Evolutionary conservation across 1,140 invertebrate species (phyloP), one percentile per base, ranked within the genome.

Genomic region (Drosophila nasuta): DNA sequence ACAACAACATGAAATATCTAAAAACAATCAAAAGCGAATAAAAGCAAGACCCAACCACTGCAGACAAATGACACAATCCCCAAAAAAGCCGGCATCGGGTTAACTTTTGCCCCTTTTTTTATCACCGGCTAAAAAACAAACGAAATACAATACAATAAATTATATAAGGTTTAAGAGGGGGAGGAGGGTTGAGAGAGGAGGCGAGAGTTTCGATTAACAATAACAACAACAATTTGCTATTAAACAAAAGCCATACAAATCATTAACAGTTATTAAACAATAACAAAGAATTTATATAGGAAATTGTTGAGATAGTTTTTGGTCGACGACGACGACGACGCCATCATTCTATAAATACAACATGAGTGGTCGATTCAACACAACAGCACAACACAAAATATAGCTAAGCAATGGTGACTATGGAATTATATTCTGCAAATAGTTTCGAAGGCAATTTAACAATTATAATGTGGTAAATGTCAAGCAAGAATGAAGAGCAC

Each of bases 251-350:
- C 76, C 45, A 79, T 71, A 79, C 57, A 79, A 76, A 76, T 88
- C 74, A 75, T 83, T 77, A 87, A 77, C 72, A 82, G 76, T 82
- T 87, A 88, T 87, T 88, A 87, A 88, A 88, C 83, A 83, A 82
- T 79, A 80, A 70, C 62, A 60, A 15, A 70, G 54, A 76, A 68
- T 68, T 70, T 87, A 60, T 73, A 71, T 49, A 70, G 64, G 41
- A 79, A 87, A 77, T 68, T 43, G 28, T 13, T 33, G 41, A 64
- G 75, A 87, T 82, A 81, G 56, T 48, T 74, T 51, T 74, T 51
- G 15, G 28, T 20, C 3, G 48, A 41, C 51, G 45, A 5, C 6
- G 33, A 73, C 68, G 60, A 64, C 82, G 83, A 88, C 82, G 76
- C 72, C 76, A 88, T 17, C 64, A 13, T 25, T 79, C 67, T 82